Evolutionary conservation across 2,113 vertebrate genomes (phyloP), one percentile per base, ranked within the genome.

Genomic region (Calyptommatus sinebrachiatus): DNA sequence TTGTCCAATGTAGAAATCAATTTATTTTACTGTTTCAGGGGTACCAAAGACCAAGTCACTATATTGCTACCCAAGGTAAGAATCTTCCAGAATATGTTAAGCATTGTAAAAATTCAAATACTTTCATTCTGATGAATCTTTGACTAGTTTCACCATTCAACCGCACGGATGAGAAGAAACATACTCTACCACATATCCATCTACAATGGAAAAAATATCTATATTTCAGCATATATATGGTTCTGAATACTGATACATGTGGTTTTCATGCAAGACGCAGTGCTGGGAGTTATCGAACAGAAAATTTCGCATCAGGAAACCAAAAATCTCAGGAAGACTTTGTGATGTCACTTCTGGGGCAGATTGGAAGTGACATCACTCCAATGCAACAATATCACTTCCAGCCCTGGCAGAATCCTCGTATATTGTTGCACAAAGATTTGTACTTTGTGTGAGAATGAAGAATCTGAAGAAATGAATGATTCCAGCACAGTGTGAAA

Each of bases 61-160:
- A 99, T 93, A 99, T 99, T 84, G 98, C 98, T 75, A 99, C 98
- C 65, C 98, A 99, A 95, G 98, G 98, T 99, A 95, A 96, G 94
- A 84, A 71, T 48, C 71, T 82, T 20, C 6, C 65, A 66, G 21
- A 48, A 35, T 78, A 69, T 46, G 16, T 62, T 11, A 8, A n/a
- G 18, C 9, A 61, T 57, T 28, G 53, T 61, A 70, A 70, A 69
- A 35, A 53, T 50, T 31, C 20, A 3, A 57, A 57, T 18, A 65
- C 24, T 21, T n/a, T 10, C 46, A 28, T 8, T 76, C 48, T 48
- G 62, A 26, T 28, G 18, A 41, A 21, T 29, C 28, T 53, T n/a
- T 72, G 71, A 53, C 28, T 18, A 26, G 14, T 50, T 53, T n/a
- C n/a, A 53, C 26, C n/a, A 50, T 24, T 6, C 26, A 65, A 50